A percentile compares a stretch with the other conserved stretches of the same genome.
phyloP scores from a whole-genome alignment of 2,888 invertebrate species.

The Serripes groenlandicus region DNA sequence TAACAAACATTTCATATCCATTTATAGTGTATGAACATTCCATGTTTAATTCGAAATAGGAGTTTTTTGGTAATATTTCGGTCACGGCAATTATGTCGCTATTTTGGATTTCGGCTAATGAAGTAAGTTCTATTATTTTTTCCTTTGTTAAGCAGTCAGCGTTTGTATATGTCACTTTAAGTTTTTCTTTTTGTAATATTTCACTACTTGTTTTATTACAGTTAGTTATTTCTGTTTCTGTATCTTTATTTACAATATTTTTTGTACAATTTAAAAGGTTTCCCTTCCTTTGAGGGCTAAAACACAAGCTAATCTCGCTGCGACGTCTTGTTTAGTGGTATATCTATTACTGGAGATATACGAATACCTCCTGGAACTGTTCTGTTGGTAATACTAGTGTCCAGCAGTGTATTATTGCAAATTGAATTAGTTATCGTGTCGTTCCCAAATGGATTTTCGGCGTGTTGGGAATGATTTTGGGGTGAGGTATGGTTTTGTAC shows the following conservation, averaged over 20 bases:
- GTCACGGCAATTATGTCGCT: constrained; percentile 11
- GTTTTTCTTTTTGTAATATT: not conserved
- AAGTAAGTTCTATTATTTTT: not conserved
- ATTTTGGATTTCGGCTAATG: not conserved
- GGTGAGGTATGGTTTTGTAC: too few species aligned
- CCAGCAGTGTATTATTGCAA: too few species aligned
- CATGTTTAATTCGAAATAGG: too few species aligned
- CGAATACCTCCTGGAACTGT: too few species aligned
- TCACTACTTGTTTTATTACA: not conserved
- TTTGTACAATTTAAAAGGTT: not conserved
- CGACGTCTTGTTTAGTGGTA: too few species aligned
- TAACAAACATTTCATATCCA: too few species aligned
- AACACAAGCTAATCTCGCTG: not conserved
- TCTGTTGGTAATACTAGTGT: too few species aligned
- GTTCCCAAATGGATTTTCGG: too few species aligned
- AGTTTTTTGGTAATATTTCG: constrained; percentile 9
- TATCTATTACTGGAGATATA: too few species aligned
- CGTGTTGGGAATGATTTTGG: too few species aligned
- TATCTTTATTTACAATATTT: not conserved
- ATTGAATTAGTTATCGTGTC: too few species aligned
- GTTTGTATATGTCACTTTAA: constrained; percentile 12
- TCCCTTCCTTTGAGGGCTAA: not conserved
- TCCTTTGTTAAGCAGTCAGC: constrained; percentile 17
- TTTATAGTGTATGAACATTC: too few species aligned
- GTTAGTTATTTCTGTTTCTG: not conserved